Base-by-base conservation (phyloP, 2,797 vertebrate genomes). In the Anas georgica region DNA sequence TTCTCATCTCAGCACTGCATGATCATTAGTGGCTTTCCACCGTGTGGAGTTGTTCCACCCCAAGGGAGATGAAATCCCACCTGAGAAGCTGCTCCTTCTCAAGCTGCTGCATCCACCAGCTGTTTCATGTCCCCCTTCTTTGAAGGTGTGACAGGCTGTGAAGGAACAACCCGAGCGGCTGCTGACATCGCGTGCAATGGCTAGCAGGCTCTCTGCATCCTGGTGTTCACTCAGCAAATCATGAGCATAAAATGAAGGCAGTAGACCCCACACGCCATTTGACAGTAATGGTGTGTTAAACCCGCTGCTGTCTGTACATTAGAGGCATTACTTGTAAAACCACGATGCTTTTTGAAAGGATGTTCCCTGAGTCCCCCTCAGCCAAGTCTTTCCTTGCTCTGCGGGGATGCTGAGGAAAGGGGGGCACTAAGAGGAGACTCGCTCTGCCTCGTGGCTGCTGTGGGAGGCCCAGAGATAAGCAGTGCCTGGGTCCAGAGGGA, bases 101-200 rank as follows among this genome's bases (percentile, higher is more conserved):
- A 3, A 62, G 60, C 85, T 74, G 84, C 17, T 64, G 88, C 86
- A 21, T 55, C 21, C 3, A 39, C 82, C 92, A 94, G 93, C 94
- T 94, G 93, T 83, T 78, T 6, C 12, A 43, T 2, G 14, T 69
- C 68, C 63, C 43, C n/a, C 68, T 37, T 28, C 92, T 69, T 14
- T 69, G 92, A 45, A 88, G 86, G 80, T 77, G 90, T 66, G 93
- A 86, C 88, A 54, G 81, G 55, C 92, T 50, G 93, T 22, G 80
- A 35, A 62, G 64, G 76, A 94, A 46, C 72, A 73, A 39, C 82
- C 6, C 1, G 60, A 35, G 84, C 31, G 63, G 79, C 88, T 92
- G 83, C 95, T 91, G 83, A 74, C 94, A 93, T 94, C 7, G 91
- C 75, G 59, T 96, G 94, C 78, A 4, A 90, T 17, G 89, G 54